Base-by-base conservation (phyloP, 2,888 invertebrate species). In the Latheticus oryzae region DNA sequence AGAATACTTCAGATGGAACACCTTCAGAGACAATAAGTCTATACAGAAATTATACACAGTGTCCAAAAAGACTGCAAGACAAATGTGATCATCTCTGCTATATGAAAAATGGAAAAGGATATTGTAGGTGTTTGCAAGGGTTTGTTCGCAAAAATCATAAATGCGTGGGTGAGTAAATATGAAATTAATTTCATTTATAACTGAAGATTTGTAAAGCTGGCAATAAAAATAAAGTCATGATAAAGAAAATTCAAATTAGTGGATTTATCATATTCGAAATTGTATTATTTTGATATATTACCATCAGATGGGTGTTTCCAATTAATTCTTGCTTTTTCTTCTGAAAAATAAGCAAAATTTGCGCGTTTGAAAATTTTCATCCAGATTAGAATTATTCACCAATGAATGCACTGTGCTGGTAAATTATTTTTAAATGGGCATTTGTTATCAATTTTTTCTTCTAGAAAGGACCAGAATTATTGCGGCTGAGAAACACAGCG, bases 51-150 rank as follows among this genome's bases (percentile, higher is more conserved):
- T 26, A 37, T 32, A 56, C 16, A 48, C 15, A 63, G 28, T 74
- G 73, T 43, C 53, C 67, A 15, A 23, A 17, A 11, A 62, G n/a
- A 67, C 45, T 62, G 62, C 37, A 56, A 55, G 24, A 43, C 52
- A 60, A 58, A 37, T 85, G 85, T 68, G 79, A 81, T 35, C 84
- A 85, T 30, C 79, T 77, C 19, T 82, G 81, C 40, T 69, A 73
- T 37, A 73, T 80, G 32, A 62, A 78, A 9, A 62, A 79, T 3
- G 77, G 64, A 3, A 54, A 66, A 53, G 67, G 72, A 4, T 64
- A 43, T 2, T 76, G 76, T 48, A 61, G 60, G n/a, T 76, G 76
- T 53, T 66, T 65, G 43, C 47, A 55, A 17, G 76, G 76, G 11
- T 76, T 71, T 48, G 43, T 38, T 15, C 50, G 63, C 30, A 52